phyloP scores from a whole-genome alignment of 2,888 invertebrate species.

The Empis stercorea region DNA sequence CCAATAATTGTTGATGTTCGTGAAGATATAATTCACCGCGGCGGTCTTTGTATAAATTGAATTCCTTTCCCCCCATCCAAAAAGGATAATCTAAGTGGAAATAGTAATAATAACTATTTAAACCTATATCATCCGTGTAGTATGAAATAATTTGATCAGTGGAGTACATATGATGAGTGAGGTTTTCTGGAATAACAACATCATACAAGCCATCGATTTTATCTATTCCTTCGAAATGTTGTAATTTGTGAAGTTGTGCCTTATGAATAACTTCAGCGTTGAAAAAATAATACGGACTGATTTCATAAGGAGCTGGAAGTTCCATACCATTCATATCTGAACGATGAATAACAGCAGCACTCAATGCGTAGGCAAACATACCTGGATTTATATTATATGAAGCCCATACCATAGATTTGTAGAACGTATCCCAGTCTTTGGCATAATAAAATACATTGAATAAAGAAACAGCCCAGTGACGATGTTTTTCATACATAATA shows the following conservation, averaged over 20 bases:
- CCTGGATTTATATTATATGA: conserved; percentile 49
- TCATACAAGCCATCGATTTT: conserved; percentile 39
- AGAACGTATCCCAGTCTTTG: conserved; percentile 61
- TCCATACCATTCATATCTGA: conserved; percentile 43
- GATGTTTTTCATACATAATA: conserved; percentile 23
- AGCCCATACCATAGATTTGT: conserved; percentile 51
- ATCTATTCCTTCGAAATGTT: conserved; percentile 43
- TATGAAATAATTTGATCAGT: conserved; percentile 50
- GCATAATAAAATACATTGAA: conserved; percentile 54
- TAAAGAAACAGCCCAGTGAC: conserved; percentile 45
- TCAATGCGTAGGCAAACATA: conserved; percentile 48
- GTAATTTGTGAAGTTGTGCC: conserved; percentile 40
- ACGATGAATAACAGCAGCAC: conserved; percentile 46
- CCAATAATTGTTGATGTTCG: conserved; percentile 37
- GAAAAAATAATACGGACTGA: conserved; percentile 50
- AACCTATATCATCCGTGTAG: conserved; percentile 64
- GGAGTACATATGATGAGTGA: conserved; percentile 46
- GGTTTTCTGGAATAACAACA: conserved; percentile 52
- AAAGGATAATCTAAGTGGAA: conserved; percentile 53
- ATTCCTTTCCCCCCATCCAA: conserved; percentile 47
- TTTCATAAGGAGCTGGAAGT: conserved; percentile 55
- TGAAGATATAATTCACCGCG: conserved; percentile 39
- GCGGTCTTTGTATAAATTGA: conserved; percentile 25
- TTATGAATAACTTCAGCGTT: conserved; percentile 43
- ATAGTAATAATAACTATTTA: conserved; percentile 61